Evolutionary conservation across 2,888 invertebrate genomes (phyloP).

Genomic region (Sinhomidia bicolor): DNA sequence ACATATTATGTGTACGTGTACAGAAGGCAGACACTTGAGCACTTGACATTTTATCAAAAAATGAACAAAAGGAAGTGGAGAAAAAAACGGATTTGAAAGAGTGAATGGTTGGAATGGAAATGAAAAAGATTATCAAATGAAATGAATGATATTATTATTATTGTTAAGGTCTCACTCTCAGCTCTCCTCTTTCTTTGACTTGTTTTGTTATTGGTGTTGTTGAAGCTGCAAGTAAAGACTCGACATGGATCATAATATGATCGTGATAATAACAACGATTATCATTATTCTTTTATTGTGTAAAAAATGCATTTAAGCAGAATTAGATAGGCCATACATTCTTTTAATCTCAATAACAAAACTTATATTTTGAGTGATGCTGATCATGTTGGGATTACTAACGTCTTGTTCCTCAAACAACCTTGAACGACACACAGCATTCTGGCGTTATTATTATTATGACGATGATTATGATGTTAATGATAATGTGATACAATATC

Average conservation of each 20-base stretch:
- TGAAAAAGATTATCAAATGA: not conserved
- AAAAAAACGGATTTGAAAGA: conserved; percentile 27
- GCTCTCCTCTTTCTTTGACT: too few relatives aligned
- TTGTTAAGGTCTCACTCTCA: conserved; percentile 20
- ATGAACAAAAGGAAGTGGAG: conserved; percentile 57
- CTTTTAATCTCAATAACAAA: conserved; percentile 26
- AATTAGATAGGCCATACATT: conserved; percentile 9
- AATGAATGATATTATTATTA: conserved; percentile 26
- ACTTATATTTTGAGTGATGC: conserved; percentile 38
- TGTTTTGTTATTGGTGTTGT: conserved; percentile 11
- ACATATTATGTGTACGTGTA: too few relatives aligned
- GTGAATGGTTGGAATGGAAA: too few relatives aligned
- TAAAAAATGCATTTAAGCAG: conserved; percentile 27
- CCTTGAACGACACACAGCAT: conserved; percentile 36
- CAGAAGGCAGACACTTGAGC: conserved; percentile 13
- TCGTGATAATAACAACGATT: not conserved
- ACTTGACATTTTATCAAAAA: conserved; percentile 26
- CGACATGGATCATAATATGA: not conserved
- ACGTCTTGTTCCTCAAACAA: conserved; percentile 1
- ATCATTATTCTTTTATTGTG: not conserved
- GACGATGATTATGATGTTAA: not conserved
- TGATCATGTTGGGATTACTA: conserved; percentile 4
- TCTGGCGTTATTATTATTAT: not conserved
- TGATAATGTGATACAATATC: conserved; percentile 40
- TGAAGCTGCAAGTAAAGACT: not conserved